Base-by-base conservation (phyloP, 2,113 vertebrate genomes). In the Neoarius graeffei region DNA sequence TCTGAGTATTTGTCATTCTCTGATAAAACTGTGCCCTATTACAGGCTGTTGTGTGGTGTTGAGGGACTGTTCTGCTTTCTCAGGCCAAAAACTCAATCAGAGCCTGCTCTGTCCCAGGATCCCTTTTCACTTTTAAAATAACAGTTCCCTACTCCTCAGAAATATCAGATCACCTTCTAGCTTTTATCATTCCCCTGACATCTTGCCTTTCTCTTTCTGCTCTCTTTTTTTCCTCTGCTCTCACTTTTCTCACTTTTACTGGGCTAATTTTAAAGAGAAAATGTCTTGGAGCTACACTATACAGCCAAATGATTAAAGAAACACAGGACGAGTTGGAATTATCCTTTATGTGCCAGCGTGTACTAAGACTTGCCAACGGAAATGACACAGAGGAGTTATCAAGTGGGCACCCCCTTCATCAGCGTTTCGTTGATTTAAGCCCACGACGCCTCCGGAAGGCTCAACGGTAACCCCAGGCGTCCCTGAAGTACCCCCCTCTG, bases 71-170 rank as follows among this genome's bases (percentile, higher is more conserved):
- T 73, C n/a, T 30, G 71, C 66, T 88, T 52, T 86, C 86, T 86
- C 79, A 64, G 84, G 84, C 86, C 86, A 73, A 71, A 76, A 90
- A 84, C 89, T 89, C 83, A 83, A 85, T 86, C 79, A 85, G 81
- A 87, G 69, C 17, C 54, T 66, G 71, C 57, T 62, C 64, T 56
- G 56, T 81, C 86, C 83, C 88, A 64, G 9, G 13, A 69, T 86
- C 89, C 86, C 84, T 85, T 50, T 62, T 64, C 83, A 81, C 83
- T 83, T 79, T 52, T 83, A 84, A 84, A 79, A 83, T 77, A 62
- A 19, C 81, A 67, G 50, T 50, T 57, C 8, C 74, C 62, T 62
- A n/a, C n/a, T 86, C 62, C 73, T 42, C 56, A 35, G 64, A 87
- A 83, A 84, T 67, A 85, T 89, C 84, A 60, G 81, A 84, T 79